These are phyloP conservation scores for Scaptodrosophila latifasciaeformis DNA, from an alignment of 2,888 invertebrate genomes.

Conservation along the genomic window DNA sequence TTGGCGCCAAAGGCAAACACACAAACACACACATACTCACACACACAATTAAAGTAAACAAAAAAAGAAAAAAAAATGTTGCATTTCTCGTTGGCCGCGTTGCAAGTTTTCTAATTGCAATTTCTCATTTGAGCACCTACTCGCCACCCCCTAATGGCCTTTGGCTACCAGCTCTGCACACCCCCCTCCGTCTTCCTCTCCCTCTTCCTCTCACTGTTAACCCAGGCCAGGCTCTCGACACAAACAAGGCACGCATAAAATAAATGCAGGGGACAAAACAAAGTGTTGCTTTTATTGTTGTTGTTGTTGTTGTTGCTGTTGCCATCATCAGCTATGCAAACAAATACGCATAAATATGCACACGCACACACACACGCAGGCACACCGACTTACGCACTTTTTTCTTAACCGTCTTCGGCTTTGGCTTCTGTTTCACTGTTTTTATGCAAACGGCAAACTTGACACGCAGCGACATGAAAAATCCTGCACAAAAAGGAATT, in stretches of 20 bases:
- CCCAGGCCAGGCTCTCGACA: too few species aligned
- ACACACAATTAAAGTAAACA: too few species aligned
- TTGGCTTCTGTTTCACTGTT: conserved; percentile 41
- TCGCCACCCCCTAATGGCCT: too few species aligned
- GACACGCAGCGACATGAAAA: conserved; percentile 19
- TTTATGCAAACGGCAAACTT: conserved; percentile 32
- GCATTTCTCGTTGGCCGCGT: too few species aligned
- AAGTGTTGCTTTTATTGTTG: conserved; percentile 17
- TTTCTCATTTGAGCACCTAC: not conserved
- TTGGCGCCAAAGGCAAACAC: conserved; percentile 26
- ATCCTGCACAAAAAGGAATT: conserved; percentile 36
- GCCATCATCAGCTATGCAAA: conserved; percentile 67
- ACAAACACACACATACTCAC: conserved; percentile 27
- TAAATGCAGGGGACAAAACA: conserved; percentile 23
- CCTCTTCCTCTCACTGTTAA: too few species aligned
- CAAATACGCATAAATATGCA: conserved; percentile 71
- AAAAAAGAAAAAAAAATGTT: too few species aligned
- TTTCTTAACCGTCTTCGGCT: too few species aligned
- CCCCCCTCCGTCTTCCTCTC: not conserved
- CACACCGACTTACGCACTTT: not conserved
- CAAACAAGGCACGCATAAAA: conserved; percentile 44
- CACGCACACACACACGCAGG: conserved; percentile 34
- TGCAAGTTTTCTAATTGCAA: conserved; percentile 62
- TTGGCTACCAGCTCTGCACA: conserved; percentile 6
- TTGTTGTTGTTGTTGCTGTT: conserved; percentile 37